phyloP scores from a whole-genome alignment of 1,140 invertebrate genomes.

The Parasteatoda tepidariorum region DNA sequence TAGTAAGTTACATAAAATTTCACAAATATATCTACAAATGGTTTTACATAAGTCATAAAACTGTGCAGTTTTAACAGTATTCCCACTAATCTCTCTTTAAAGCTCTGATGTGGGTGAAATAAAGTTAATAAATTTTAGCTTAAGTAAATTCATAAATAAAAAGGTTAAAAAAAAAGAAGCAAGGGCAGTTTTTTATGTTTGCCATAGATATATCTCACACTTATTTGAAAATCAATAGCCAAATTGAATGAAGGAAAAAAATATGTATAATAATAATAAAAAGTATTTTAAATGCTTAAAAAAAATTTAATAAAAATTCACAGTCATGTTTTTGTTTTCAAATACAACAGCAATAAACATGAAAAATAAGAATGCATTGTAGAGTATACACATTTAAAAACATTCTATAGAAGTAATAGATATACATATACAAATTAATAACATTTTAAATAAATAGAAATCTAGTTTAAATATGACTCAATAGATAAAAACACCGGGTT shows the following conservation, averaged over 20 bases:
- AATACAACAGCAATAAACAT: no score
- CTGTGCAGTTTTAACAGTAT: slow-evolving; percentile 61
- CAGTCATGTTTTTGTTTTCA: no score
- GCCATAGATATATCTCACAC: no score
- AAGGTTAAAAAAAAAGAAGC: slow-evolving; percentile 9
- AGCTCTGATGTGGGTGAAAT: slow-evolving; percentile 59
- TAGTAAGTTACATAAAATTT: slow-evolving; percentile 61
- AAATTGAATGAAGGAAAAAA: no score
- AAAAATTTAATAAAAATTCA: no score
- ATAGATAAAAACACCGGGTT: slow-evolving; percentile 28
- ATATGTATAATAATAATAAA: no score
- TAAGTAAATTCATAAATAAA: slow-evolving; percentile 45
- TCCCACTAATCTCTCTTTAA: slow-evolving; percentile 58
- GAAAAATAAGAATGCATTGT: no score
- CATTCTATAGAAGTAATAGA: background rate
- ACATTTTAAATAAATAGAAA: background rate
- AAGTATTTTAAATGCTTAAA: no score
- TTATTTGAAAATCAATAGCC: no score
- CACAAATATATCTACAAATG: slow-evolving; percentile 61
- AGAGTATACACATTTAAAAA: no score
- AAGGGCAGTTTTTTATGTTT: no score
- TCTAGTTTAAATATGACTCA: background rate
- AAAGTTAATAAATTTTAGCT: slow-evolving; percentile 49
- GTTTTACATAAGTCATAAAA: slow-evolving; percentile 61
- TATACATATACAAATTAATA: background rate